Conservation (phyloP, 2,888 invertebrate species). For the Spialia ferax region DNA sequence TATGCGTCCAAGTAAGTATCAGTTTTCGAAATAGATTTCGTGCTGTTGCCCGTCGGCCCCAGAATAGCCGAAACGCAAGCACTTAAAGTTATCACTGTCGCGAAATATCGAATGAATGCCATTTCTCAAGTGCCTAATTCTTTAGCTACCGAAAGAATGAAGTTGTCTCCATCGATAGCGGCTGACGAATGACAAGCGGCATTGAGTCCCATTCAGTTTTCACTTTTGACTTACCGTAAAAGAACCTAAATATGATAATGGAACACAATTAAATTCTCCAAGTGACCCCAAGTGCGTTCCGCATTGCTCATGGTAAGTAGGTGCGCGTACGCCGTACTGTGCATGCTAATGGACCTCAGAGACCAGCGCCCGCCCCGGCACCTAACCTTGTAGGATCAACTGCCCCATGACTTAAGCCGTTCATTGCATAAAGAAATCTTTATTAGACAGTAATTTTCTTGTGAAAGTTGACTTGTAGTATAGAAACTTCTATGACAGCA, state of each 20-base stretch:
- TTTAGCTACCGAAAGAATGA: conserved; percentile 65
- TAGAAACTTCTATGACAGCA: conserved; percentile 36
- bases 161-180: conserved; percentile 81
- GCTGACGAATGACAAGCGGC: conserved; percentile 79
- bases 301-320: conserved; percentile 85
- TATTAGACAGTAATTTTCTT: conserved; percentile 69
- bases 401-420: conserved; percentile 70
- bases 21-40: conserved; percentile 67
- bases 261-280: conserved; percentile 85
- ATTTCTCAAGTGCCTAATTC: conserved; percentile 62
- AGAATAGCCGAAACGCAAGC: conserved; percentile 71
- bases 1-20: conserved; percentile 90
- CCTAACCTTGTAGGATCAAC: conserved; percentile 69
- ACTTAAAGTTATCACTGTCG: conserved; percentile 61
- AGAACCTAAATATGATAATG: conserved; percentile 86
- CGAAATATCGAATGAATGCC: conserved; percentile 61
- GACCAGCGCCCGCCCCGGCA: conserved; percentile 55
- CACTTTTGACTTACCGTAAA: conserved; percentile 86
- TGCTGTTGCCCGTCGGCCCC: conserved; percentile 69
- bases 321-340: conserved; percentile 61
- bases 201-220: conserved; percentile 78
- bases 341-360: conserved; percentile 74
- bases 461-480: conserved; percentile 71
- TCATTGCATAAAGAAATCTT: conserved; percentile 70
- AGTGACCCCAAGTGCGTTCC: conserved; percentile 78